Base-by-base conservation (phyloP, 2,113 vertebrate species). In the Neolamprologus ventralis region DNA sequence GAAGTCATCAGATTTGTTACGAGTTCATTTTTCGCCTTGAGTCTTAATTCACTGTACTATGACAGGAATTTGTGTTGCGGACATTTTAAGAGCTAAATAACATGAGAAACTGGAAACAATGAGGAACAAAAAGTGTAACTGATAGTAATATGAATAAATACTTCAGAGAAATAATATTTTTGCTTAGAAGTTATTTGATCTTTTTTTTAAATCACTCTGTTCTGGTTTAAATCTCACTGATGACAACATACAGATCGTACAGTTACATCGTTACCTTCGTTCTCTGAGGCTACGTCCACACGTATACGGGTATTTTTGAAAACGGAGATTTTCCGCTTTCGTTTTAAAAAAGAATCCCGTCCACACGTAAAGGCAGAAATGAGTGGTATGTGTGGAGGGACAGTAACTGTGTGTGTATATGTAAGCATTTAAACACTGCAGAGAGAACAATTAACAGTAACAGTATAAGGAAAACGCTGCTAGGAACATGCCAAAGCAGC, bases 221-320 rank as follows among this genome's bases (percentile, higher is more conserved):
- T 86, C 87, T n/a, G 26, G 5, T 37, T 11, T 10, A 16, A 80
- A 81, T 85, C 40, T 19, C 2, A 88, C 85, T 91, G 91, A 92
- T 81, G 86, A 78, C 89, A 75, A 87, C 90, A 85, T 4, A 83
- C 86, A 63, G 87, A 81, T 81, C 7, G 2, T 28, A 57, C 23
- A 28, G 55, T 16, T 60, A 60, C 28, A 33, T 17, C 0, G 3
- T 60, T 3, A 33, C 28, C 2, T 19, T 60, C 5, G 2, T 60
- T 60, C 28, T 33, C 28, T 60, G 14, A 60, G 14, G 42, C 42
- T 7, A 45, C 0, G 42, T 45, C 42, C 42, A 0, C 6, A 45
- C 42, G 6, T 45, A 45, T 13, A 14, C 13, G 13, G 3, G 42
- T 0, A 1, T 45, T 45, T 45, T 45, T 45, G 13, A 14, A 45